A percentile compares a stretch with the other conserved stretches of the same genome.
Conservation (phyloP, 1,140 invertebrate species). For the Drosophila littoralis region DNA sequence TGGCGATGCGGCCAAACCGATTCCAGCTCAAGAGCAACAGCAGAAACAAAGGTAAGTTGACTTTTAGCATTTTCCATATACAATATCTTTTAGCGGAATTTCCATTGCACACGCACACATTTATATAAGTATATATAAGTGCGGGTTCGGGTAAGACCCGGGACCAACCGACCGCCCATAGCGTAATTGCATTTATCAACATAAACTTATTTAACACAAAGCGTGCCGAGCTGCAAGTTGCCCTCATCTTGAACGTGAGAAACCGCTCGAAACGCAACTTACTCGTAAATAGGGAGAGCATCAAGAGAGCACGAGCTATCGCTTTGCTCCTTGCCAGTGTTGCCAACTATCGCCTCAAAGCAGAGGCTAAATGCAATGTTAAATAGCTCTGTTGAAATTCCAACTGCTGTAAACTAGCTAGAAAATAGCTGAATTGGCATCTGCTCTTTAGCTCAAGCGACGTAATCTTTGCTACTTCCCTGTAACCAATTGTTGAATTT, state of each 20-base stretch:
- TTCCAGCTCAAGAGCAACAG: constrained; percentile 26
- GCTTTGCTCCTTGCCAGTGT: background rate
- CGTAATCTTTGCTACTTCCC: too few species aligned
- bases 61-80: background rate
- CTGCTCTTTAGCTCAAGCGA: too few species aligned
- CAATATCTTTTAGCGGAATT: constrained; percentile 32
- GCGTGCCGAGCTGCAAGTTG: constrained; percentile 39
- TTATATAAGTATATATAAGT: constrained; percentile 1
- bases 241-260: constrained; percentile 44
- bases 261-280: too few species aligned
- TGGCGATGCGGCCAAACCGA: constrained; percentile 13
- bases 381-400: too few species aligned
- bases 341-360: too few species aligned
- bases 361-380: too few species aligned
- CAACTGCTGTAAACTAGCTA: too few species aligned
- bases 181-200: constrained; percentile 48
- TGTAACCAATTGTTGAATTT: too few species aligned
- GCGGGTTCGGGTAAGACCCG: background rate
- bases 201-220: constrained; percentile 27
- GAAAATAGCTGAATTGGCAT: too few species aligned
- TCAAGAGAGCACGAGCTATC: too few species aligned
- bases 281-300: background rate
- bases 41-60: constrained; percentile 48
- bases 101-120: constrained; percentile 4
- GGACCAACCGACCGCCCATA: background rate